phyloP scores from a whole-genome alignment of 37 sponge, comb jelly and placozoan species.

The Halisarca cf. caerulea region DNA sequence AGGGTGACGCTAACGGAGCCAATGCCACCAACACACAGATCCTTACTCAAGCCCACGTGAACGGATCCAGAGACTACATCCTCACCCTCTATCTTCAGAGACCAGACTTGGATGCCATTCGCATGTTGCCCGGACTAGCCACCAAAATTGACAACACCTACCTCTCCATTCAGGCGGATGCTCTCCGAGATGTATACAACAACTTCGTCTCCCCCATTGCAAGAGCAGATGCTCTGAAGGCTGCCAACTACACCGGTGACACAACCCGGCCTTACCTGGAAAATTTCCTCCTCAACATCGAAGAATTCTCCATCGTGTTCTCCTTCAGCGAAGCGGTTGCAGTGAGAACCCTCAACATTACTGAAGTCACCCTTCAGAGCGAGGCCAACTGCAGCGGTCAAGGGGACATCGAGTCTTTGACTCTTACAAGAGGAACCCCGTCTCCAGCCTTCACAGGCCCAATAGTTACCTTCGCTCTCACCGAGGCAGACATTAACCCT shows the following conservation, averaged over 20 bases:
- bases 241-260: slow-evolving; percentile 62
- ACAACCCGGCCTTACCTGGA: slow-evolving; percentile 67
- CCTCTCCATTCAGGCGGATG: slow-evolving; percentile 63
- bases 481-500: slow-evolving; percentile 70
- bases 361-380: slow-evolving; percentile 73
- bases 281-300: slow-evolving; percentile 64
- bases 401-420: slow-evolving; percentile 48
- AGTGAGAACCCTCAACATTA: slow-evolving; percentile 69
- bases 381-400: neutral
- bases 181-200: slow-evolving; percentile 68
- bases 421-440: slow-evolving; percentile 76
- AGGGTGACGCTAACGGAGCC: slow-evolving; percentile 44
- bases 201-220: slow-evolving; percentile 62
- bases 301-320: slow-evolving; percentile 46
- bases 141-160: slow-evolving; percentile 70
- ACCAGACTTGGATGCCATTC: slow-evolving; percentile 74
- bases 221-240: slow-evolving; percentile 52
- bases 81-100: slow-evolving; percentile 57
- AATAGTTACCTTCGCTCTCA: slow-evolving; percentile 58
- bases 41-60: slow-evolving; percentile 26
- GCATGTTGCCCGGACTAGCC: slow-evolving; percentile 75
- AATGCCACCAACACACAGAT: slow-evolving; percentile 45
- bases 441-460: slow-evolving; percentile 69
- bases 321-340: slow-evolving; percentile 86
- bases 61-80: slow-evolving; percentile 65